Percentiles rank a stretch among this genome's conserved stretches.
Evolutionary conservation across 2,797 vertebrate genomes (phyloP).

Genomic region (Coreius guichenoti): DNA sequence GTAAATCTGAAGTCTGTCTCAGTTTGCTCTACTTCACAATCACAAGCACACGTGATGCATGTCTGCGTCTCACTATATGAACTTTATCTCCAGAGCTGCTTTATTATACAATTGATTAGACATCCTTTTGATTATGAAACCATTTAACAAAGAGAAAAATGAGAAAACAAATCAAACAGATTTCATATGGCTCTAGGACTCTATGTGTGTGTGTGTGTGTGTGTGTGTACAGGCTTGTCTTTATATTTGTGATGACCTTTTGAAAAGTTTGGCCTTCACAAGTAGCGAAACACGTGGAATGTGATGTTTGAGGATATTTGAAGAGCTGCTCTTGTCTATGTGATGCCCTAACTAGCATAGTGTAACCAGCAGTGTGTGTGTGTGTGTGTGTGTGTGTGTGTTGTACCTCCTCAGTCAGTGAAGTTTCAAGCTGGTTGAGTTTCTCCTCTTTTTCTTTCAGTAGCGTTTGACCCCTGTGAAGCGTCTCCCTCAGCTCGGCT

Average conservation of each 20-base stretch:
- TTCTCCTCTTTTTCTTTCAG: slow-evolving; percentile 80
- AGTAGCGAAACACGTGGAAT: not conserved
- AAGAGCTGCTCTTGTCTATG: not conserved
- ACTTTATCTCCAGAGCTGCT: too few relatives aligned
- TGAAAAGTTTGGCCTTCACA: too few relatives aligned
- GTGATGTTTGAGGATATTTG: not conserved
- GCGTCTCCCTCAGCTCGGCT: slow-evolving; percentile 72
- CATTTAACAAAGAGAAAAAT: too few relatives aligned
- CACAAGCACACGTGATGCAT: too few relatives aligned
- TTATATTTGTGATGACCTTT: not conserved
- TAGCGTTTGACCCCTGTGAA: slow-evolving; percentile 75
- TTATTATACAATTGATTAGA: too few relatives aligned
- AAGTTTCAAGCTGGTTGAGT: slow-evolving; percentile 79
- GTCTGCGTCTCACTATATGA: too few relatives aligned
- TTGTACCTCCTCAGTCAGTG: slow-evolving; percentile 78
- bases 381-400: not conserved
- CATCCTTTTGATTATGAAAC: too few relatives aligned
- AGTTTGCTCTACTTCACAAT: too few relatives aligned
- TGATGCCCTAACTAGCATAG: not conserved
- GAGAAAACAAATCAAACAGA: too few relatives aligned
- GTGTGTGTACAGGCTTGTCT: not conserved
- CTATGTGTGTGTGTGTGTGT: not conserved
- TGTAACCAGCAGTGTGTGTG: not conserved
- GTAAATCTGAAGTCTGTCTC: too few relatives aligned
- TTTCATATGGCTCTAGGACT: too few relatives aligned